Evolutionary conservation across 30 jellyfish, hydroid and myxozoan species (phyloP).

Genomic region (Hydractinia echinata): DNA sequence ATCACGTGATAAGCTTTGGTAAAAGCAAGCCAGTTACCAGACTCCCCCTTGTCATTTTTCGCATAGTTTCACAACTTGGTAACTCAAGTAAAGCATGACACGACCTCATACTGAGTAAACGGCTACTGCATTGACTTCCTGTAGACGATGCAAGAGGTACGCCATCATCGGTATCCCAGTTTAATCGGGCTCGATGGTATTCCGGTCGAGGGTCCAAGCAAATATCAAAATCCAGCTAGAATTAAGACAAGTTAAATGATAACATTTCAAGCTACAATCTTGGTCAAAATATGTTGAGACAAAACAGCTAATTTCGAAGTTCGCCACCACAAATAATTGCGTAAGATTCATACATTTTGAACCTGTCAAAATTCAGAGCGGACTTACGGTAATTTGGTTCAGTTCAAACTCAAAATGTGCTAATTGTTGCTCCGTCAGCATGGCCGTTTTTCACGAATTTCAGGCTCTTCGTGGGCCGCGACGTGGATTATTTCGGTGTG

Average conservation of each 20-base stretch:
- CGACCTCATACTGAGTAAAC: conserved; percentile 91
- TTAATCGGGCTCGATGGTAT: conserved; percentile 77
- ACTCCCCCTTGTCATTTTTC: conserved; percentile 27
- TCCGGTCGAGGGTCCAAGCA: conserved; percentile 90
- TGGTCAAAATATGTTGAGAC: too few relatives aligned
- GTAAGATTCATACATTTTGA: too few relatives aligned
- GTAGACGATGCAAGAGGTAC: conserved; percentile 84
- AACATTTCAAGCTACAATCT: background rate
- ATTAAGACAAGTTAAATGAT: background rate
- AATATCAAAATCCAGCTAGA: conserved; percentile 71
- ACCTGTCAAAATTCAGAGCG: too few relatives aligned
- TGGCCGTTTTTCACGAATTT: too few relatives aligned
- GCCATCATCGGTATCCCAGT: conserved; percentile 65
- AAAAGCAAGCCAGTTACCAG: conserved; percentile 40
- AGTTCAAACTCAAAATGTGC: too few relatives aligned
- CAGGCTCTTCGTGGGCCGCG: too few relatives aligned
- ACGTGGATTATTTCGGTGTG: too few relatives aligned
- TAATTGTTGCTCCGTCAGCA: too few relatives aligned
- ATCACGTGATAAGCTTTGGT: conserved; percentile 34
- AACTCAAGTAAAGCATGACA: conserved; percentile 75
- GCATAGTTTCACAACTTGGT: conserved; percentile 46
- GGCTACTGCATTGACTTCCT: conserved; percentile 99
- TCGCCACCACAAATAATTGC: too few relatives aligned
- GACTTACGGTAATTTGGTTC: too few relatives aligned
- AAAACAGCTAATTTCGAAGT: too few relatives aligned